Conservation (phyloP, 2,113 vertebrate species). For the Donacobius atricapilla region DNA sequence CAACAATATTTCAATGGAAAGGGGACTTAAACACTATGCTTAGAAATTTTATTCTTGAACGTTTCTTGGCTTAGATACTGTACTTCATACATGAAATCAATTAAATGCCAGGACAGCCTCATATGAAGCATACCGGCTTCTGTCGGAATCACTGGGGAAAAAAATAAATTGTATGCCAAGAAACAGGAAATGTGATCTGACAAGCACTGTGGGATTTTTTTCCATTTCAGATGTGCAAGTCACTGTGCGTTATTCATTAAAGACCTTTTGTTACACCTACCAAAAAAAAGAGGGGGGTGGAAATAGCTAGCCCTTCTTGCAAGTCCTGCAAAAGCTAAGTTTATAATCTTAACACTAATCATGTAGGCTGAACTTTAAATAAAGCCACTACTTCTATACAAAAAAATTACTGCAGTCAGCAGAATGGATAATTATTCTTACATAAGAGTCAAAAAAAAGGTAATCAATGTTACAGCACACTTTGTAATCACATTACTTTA, state of each 20-base stretch:
- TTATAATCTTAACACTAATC: neutral
- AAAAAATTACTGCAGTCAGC: neutral
- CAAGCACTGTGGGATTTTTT: neutral
- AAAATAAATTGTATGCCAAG: neutral
- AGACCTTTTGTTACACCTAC: neutral
- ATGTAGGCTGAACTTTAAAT: neutral
- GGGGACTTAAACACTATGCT: neutral
- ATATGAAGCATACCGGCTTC: neutral
- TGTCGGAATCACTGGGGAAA: neutral
- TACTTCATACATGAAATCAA: slow-evolving; percentile 23
- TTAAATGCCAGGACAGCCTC: slow-evolving; percentile 8
- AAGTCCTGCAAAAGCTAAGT: neutral
- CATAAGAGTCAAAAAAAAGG: neutral
- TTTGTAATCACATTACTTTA: neutral
- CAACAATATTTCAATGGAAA: neutral
- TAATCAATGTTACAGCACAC: neutral
- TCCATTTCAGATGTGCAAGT: neutral
- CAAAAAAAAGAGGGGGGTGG: rapidly evolving
- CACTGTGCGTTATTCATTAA: neutral
- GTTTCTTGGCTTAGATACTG: neutral
- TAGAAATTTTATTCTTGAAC: slow-evolving; percentile 37
- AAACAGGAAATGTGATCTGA: neutral
- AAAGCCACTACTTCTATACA: neutral
- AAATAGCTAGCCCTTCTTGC: neutral
- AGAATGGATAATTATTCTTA: neutral